Evolutionary conservation across 2,113 vertebrate genomes (phyloP).

Genomic region (Myiozetetes cayanensis): DNA sequence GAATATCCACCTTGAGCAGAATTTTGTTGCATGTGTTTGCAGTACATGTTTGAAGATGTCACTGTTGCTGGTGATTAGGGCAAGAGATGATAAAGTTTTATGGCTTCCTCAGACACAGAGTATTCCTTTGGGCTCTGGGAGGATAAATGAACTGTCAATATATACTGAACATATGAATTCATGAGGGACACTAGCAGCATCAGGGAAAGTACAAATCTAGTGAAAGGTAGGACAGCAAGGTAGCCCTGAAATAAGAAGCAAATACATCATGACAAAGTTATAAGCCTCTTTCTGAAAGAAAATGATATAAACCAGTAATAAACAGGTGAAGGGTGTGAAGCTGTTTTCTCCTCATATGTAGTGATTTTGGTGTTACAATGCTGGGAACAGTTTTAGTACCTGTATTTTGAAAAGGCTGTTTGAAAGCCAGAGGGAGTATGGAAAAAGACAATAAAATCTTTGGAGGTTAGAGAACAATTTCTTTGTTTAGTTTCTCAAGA

Average conservation of each 20-base stretch:
- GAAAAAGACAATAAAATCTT: background rate
- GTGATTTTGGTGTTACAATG: background rate
- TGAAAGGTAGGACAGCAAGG: background rate
- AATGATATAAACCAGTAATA: background rate
- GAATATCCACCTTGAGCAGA: background rate
- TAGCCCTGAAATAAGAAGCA: background rate
- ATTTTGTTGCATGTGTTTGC: background rate
- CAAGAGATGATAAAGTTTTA: background rate
- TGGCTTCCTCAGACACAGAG: background rate
- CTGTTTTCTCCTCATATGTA: background rate
- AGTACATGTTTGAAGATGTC: background rate
- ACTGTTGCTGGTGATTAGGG: background rate
- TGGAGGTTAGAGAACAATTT: background rate
- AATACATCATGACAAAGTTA: background rate
- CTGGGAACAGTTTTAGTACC: background rate
- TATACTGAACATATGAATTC: background rate
- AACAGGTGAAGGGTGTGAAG: fast-evolving
- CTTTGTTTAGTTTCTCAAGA: background rate
- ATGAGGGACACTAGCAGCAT: background rate
- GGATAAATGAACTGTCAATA: background rate
- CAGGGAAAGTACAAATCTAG: background rate
- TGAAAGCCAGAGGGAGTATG: background rate
- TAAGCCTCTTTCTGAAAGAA: background rate
- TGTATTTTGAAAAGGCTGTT: background rate
- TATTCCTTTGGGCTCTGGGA: background rate